phyloP scores from a whole-genome alignment of 2,797 vertebrate genomes.

The Coregonus ussuriensis region DNA sequence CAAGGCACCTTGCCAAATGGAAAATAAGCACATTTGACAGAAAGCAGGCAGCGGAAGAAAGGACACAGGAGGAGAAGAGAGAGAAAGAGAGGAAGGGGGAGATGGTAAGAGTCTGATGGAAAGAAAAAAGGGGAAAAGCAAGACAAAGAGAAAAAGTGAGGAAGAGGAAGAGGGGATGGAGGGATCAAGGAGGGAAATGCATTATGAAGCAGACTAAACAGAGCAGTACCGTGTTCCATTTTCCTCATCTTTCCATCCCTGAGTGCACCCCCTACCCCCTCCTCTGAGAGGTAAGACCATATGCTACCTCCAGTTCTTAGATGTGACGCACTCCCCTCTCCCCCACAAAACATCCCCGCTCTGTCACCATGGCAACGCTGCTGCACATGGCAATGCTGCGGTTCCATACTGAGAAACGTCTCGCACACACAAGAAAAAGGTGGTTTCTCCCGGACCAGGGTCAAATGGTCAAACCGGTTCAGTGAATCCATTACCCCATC shows the following conservation, averaged over 20 bases:
- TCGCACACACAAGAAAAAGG: background rate
- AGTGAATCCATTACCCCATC: background rate
- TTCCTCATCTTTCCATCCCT: background rate
- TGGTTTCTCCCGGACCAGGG: background rate
- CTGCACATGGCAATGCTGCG: conserved; percentile 35
- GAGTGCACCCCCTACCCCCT: background rate
- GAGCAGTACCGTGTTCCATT: background rate
- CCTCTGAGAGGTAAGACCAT: conserved; percentile 13
- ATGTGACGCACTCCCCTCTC: conserved; percentile 17
- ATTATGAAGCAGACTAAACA: background rate
- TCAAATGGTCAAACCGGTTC: conserved; percentile 1
- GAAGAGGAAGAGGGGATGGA: background rate
- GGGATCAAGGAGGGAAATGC: background rate
- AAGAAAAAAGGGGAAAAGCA: background rate
- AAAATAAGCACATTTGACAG: conserved; percentile 2
- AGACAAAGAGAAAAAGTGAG: background rate
- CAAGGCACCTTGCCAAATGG: background rate
- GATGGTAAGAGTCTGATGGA: background rate
- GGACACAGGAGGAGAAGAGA: background rate
- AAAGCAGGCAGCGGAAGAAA: conserved; percentile 18
- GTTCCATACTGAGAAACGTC: conserved; percentile 9
- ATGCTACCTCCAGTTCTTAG: conserved; percentile 4
- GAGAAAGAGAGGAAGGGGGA: background rate
- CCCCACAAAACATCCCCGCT: conserved; percentile 5
- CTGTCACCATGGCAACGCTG: conserved; percentile 55